A percentile compares a stretch with the other conserved stretches of the same genome.
These are phyloP conservation scores for Papilio dardanus DNA, from an alignment of 1,140 invertebrate genomes.

Conservation along the genomic window DNA sequence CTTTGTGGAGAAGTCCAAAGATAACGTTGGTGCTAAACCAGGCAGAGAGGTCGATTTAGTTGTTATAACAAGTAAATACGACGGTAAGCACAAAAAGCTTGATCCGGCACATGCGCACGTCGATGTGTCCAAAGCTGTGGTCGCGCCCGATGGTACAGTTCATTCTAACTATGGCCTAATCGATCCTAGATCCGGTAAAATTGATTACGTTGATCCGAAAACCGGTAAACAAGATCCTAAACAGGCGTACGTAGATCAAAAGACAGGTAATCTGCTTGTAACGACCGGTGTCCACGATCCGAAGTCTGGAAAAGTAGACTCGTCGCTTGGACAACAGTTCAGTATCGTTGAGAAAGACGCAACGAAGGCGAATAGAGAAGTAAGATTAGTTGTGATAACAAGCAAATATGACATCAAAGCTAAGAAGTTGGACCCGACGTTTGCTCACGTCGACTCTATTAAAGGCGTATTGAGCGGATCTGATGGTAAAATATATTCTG, in stretches of 20 bases:
- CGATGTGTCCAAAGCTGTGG: constrained; percentile 82
- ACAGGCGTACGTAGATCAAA: constrained; percentile 82
- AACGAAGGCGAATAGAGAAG: constrained; percentile 82
- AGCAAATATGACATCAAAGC: constrained; percentile 83
- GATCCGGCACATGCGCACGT: constrained; percentile 83
- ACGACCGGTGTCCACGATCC: constrained; percentile 82
- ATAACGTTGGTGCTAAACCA: constrained; percentile 71
- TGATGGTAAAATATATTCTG: constrained; percentile 83
- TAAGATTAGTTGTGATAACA: constrained; percentile 83
- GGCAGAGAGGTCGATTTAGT: constrained; percentile 81
- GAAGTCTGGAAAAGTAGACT: constrained; percentile 82
- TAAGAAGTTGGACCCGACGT: constrained; percentile 82
- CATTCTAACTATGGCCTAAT: constrained; percentile 83
- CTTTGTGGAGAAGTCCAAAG: constrained; percentile 70
- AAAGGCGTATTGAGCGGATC: constrained; percentile 83
- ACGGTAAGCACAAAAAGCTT: constrained; percentile 83
- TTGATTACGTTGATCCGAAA: constrained; percentile 83
- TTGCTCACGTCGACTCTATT: constrained; percentile 82
- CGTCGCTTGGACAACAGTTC: constrained; percentile 81
- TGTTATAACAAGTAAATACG: constrained; percentile 84
- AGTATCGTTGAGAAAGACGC: constrained; percentile 83
- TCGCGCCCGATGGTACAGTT: constrained; percentile 81
- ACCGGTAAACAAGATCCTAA: constrained; percentile 83
- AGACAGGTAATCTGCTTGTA: constrained; percentile 83
- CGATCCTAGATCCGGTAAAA: constrained; percentile 81